Percentiles rank a stretch among this genome's conserved stretches.
phyloP scores from a whole-genome alignment of 2,113 vertebrate genomes.

The Pampusana beccarii region DNA sequence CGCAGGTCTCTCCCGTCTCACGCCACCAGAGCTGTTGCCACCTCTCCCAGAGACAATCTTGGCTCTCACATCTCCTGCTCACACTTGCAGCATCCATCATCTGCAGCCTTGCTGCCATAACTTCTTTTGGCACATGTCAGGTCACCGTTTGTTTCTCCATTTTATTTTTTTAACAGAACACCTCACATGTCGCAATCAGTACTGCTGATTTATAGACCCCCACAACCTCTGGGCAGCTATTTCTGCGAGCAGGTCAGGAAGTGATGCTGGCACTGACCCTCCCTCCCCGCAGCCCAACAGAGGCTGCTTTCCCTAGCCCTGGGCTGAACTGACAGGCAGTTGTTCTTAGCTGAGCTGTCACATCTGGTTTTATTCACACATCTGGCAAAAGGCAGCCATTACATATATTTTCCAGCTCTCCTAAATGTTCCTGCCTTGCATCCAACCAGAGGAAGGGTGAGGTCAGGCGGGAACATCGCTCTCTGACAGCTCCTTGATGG shows the following conservation, averaged over 20 bases:
- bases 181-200: neutral
- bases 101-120: neutral
- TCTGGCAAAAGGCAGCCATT: constrained; percentile 54
- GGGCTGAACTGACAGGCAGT: neutral
- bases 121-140: neutral
- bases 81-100: neutral
- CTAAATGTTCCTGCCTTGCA: constrained; percentile 24
- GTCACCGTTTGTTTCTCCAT: neutral
- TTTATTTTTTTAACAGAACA: neutral
- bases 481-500: constrained; percentile 50
- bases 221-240: neutral
- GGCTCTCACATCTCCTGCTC: neutral
- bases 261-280: neutral
- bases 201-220: neutral
- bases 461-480: neutral
- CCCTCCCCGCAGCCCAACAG: neutral
- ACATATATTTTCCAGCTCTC: neutral
- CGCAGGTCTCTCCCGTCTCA: neutral
- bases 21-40: neutral
- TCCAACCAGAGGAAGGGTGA: constrained; percentile 40
- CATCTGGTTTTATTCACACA: constrained; percentile 59
- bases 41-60: neutral
- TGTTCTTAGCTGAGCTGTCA: constrained; percentile 18
- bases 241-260: neutral
- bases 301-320: neutral